A percentile compares a stretch with the other conserved stretches of the same genome.
Evolutionary conservation across 2,888 invertebrate genomes (phyloP).

Genomic region (Leptogaster cylindrica): DNA sequence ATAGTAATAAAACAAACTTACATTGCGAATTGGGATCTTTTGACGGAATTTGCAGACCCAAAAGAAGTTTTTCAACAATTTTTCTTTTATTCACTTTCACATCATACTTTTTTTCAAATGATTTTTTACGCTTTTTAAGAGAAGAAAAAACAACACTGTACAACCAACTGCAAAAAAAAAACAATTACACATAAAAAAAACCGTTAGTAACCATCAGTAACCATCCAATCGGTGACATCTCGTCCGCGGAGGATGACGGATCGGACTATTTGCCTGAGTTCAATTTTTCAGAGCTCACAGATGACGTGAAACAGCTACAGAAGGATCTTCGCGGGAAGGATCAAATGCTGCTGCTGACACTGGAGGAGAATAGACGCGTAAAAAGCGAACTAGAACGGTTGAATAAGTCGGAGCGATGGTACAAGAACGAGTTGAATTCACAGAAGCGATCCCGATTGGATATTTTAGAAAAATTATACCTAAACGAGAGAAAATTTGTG

Average conservation of each 20-base stretch:
- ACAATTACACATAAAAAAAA: too few relatives aligned
- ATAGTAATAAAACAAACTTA: too few relatives aligned
- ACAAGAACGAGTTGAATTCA: slow-evolving; percentile 56
- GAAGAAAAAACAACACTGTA: too few relatives aligned
- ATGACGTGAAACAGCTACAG: slow-evolving; percentile 17
- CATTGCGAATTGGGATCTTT: too few relatives aligned
- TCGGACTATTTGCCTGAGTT: neutral
- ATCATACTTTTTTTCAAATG: too few relatives aligned
- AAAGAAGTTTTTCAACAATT: too few relatives aligned
- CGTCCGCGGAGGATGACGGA: slow-evolving; percentile 8
- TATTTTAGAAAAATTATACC: slow-evolving; percentile 57
- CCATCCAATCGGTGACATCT: too few relatives aligned
- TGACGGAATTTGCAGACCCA: too few relatives aligned
- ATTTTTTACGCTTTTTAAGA: too few relatives aligned
- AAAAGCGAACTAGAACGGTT: slow-evolving; percentile 58
- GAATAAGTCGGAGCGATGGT: slow-evolving; percentile 59
- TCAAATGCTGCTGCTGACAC: slow-evolving; percentile 51
- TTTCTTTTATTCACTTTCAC: too few relatives aligned
- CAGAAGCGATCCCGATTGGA: slow-evolving; percentile 57
- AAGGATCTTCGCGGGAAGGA: slow-evolving; percentile 46
- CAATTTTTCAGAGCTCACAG: neutral
- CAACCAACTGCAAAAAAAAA: too few relatives aligned
- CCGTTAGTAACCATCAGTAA: too few relatives aligned
- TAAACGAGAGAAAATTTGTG: slow-evolving; percentile 58
- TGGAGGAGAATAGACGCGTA: slow-evolving; percentile 55